Evolutionary conservation across 2,888 invertebrate species (phyloP).

Genomic region (Pandemis corylana): DNA sequence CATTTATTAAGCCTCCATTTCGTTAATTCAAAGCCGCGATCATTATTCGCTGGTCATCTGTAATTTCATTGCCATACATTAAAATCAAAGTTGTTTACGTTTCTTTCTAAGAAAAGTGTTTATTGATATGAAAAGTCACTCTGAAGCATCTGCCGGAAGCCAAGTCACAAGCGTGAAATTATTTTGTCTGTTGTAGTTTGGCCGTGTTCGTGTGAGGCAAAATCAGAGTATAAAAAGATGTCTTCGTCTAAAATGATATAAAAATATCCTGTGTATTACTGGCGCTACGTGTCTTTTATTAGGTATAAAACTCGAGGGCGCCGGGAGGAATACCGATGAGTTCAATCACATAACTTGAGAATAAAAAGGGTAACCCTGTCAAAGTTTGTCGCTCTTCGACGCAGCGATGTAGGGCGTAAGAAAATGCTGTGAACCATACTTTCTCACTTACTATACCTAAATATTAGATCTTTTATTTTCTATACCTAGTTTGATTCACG

Average conservation of each 20-base stretch:
- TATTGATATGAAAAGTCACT: neutral
- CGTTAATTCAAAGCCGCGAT: conserved; percentile 33
- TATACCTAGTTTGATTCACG: neutral
- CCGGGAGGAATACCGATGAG: conserved; percentile 64
- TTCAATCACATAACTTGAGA: conserved; percentile 66
- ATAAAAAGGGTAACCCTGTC: conserved; percentile 61
- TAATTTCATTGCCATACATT: conserved; percentile 7
- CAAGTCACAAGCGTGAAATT: neutral
- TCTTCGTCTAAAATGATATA: conserved; percentile 32
- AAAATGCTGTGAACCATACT: conserved; percentile 59
- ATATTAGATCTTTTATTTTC: conserved; percentile 14
- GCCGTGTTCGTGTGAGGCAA: conserved; percentile 13
- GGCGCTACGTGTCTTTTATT: conserved; percentile 62
- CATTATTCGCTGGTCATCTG: conserved; percentile 5
- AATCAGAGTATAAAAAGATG: conserved; percentile 35
- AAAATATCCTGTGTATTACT: conserved; percentile 54
- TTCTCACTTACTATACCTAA: conserved; percentile 35
- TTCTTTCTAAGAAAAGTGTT: neutral
- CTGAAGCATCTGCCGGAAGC: neutral
- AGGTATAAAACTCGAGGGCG: conserved; percentile 62
- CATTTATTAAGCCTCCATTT: conserved; percentile 51
- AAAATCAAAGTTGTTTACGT: neutral
- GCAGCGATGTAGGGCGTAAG: conserved; percentile 56
- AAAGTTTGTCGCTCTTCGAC: conserved; percentile 56
- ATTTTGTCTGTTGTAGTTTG: neutral